Percentiles rank a stretch among this genome's conserved stretches.
phyloP scores from a whole-genome alignment of 2,797 vertebrate genomes.

The Lagodon rhomboides region DNA sequence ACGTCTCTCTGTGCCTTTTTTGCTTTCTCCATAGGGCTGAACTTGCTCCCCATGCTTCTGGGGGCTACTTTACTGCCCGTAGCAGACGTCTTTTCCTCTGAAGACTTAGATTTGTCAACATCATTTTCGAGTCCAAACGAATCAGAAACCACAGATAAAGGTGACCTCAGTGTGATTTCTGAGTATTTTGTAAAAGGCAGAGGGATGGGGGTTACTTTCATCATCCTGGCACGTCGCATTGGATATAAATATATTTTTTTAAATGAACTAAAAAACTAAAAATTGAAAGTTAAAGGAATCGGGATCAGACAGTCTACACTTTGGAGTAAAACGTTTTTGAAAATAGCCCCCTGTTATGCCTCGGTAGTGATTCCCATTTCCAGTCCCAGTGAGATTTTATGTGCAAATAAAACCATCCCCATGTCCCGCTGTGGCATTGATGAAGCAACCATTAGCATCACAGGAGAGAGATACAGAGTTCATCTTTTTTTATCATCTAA shows the following conservation, averaged over 20 bases:
- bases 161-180: constrained; percentile 73
- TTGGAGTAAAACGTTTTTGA: constrained; percentile 89
- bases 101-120: constrained; percentile 80
- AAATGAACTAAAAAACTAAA: background rate
- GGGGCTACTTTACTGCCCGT: constrained; percentile 88
- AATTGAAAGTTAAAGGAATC: constrained; percentile 39
- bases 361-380: constrained; percentile 62
- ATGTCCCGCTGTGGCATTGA: constrained; percentile 29
- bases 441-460: constrained; percentile 65
- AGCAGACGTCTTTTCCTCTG: constrained; percentile 85
- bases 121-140: constrained; percentile 79
- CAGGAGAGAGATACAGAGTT: constrained; percentile 18
- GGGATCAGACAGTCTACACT: constrained; percentile 76
- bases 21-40: constrained; percentile 88
- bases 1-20: constrained; percentile 81
- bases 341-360: constrained; percentile 86
- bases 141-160: constrained; percentile 79
- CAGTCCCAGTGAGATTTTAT: constrained; percentile 17
- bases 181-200: constrained; percentile 51
- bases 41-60: constrained; percentile 87
- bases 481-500: background rate
- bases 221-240: constrained; percentile 64
- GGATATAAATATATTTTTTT: constrained; percentile 20
- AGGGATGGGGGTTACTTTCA: constrained; percentile 88
- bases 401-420: constrained; percentile 1